Evolutionary conservation across 2,113 vertebrate genomes (phyloP).

Genomic region (Guaruba guarouba): DNA sequence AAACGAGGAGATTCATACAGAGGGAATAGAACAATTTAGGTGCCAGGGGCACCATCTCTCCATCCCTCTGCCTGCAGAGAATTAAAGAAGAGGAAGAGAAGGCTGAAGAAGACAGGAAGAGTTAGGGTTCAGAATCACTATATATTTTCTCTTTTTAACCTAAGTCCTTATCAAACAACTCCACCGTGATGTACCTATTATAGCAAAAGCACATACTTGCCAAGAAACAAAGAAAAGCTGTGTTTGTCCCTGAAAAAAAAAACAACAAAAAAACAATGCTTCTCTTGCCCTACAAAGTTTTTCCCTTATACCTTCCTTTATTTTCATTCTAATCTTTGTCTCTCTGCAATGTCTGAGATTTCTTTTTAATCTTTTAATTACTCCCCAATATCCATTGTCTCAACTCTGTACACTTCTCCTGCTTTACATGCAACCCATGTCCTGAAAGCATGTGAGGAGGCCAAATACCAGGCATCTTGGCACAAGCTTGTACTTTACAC

Average conservation of each 20-base stretch:
- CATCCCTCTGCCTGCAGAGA: background rate
- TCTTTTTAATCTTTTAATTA: constrained; percentile 44
- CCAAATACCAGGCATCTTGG: constrained; percentile 65
- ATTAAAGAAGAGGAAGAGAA: background rate
- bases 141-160: background rate
- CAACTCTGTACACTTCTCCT: constrained; percentile 11
- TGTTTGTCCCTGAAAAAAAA: background rate
- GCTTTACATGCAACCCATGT: constrained; percentile 59
- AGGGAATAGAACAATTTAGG: background rate
- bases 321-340: constrained; percentile 23
- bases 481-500: constrained; percentile 54
- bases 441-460: constrained; percentile 31
- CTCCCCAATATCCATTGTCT: constrained; percentile 25
- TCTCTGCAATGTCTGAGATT: background rate
- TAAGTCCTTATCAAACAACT: background rate
- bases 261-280: background rate
- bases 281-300: background rate
- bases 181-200: background rate
- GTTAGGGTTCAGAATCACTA: background rate
- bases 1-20: background rate
- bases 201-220: background rate
- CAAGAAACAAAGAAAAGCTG: background rate
- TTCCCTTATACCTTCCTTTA: background rate
- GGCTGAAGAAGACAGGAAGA: background rate
- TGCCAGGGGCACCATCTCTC: background rate